Percentiles rank a stretch among this genome's conserved stretches.
phyloP scores from a whole-genome alignment of 2,888 invertebrate species.

The Nineta flava region DNA sequence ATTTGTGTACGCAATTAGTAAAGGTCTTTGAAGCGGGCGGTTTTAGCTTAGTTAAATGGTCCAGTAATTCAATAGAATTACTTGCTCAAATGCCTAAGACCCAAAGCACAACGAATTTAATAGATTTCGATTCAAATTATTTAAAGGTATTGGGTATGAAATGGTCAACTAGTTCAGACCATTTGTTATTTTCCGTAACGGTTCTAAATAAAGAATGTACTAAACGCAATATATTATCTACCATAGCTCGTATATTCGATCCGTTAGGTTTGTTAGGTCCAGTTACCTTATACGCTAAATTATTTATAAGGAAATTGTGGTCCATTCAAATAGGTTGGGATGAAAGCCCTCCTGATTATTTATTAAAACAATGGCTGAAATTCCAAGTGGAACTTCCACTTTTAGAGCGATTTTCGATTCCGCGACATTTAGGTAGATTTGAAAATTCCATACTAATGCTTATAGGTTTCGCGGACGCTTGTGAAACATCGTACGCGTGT shows the following conservation, averaged over 20 bases:
- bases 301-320: constrained; percentile 9
- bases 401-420: too few species aligned
- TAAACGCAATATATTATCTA: too few species aligned
- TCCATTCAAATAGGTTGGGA: constrained; percentile 8
- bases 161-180: not conserved
- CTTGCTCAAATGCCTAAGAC: constrained; percentile 2
- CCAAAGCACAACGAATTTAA: not conserved
- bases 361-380: constrained; percentile 7
- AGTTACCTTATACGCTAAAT: constrained; percentile 7
- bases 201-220: too few species aligned
- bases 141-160: not conserved
- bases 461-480: constrained; percentile 9
- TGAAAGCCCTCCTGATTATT: constrained; percentile 4
- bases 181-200: too few species aligned
- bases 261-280: too few species aligned
- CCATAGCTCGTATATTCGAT: too few species aligned
- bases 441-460: constrained; percentile 5
- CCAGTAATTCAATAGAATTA: constrained; percentile 2
- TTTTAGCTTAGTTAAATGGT: constrained; percentile 8
- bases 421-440: constrained; percentile 2
- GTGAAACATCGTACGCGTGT: constrained; percentile 9
- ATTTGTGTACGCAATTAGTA: not conserved
- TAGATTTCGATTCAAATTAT: not conserved
- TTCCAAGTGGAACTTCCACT: too few species aligned
- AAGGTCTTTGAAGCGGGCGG: not conserved